Percentiles rank a stretch among this genome's conserved stretches.
These are phyloP conservation scores for Apotomis turbidana DNA, from an alignment of 2,888 invertebrate genomes.

Conservation along the genomic window DNA sequence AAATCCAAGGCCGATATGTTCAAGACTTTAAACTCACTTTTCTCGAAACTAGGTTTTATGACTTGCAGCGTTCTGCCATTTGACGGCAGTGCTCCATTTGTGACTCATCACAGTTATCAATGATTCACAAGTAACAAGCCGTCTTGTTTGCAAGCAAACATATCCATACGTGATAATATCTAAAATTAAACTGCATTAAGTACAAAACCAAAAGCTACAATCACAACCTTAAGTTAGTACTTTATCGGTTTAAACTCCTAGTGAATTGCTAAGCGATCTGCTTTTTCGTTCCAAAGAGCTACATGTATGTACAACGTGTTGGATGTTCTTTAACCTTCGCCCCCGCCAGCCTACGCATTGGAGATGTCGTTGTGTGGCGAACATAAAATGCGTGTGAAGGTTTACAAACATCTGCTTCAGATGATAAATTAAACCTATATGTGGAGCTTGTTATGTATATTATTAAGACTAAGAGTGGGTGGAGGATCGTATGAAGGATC, in stretches of 20 bases:
- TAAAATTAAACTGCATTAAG: neutral
- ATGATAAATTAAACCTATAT: slow-evolving; percentile 1
- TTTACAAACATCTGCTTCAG: slow-evolving; percentile 13
- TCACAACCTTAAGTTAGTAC: neutral
- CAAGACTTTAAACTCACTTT: no score
- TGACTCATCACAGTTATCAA: slow-evolving; percentile 18
- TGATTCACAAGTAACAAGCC: slow-evolving; percentile 21
- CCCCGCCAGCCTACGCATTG: slow-evolving; percentile 12
- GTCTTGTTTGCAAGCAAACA: slow-evolving; percentile 23
- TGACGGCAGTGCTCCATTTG: no score
- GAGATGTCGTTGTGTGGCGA: neutral
- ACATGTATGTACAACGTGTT: slow-evolving; percentile 12
- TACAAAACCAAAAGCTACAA: neutral
- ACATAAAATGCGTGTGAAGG: slow-evolving; percentile 25
- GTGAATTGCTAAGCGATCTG: neutral
- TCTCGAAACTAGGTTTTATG: no score
- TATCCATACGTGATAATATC: neutral
- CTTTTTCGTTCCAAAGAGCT: slow-evolving; percentile 3
- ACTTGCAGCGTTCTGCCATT: no score
- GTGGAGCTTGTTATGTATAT: neutral
- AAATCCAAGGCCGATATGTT: no score
- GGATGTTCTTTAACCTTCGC: slow-evolving; percentile 19
- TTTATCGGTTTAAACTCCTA: neutral
- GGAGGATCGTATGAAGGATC: no score
- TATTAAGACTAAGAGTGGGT: neutral